Evolutionary conservation across 2,888 invertebrate genomes (phyloP).

Genomic region (Bembecia ichneumoniformis): DNA sequence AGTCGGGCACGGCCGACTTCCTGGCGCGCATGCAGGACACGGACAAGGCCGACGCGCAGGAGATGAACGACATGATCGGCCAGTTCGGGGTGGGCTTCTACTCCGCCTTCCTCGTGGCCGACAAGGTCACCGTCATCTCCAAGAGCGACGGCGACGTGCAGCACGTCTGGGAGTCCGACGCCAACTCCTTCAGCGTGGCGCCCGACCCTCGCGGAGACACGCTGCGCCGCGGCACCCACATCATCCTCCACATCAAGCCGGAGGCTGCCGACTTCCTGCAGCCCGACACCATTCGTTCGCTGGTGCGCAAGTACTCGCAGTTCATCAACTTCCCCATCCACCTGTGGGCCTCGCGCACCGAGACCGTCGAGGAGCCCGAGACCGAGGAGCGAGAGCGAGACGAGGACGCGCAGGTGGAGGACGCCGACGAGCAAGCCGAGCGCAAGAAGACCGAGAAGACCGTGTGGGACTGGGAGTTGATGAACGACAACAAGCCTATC

Average conservation of each 20-base stretch:
- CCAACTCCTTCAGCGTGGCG: constrained; percentile 87
- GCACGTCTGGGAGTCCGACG: constrained; percentile 99
- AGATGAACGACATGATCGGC: constrained; percentile 97
- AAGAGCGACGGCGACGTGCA: constrained; percentile 96
- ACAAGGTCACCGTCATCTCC: constrained; percentile 94
- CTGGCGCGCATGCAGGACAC: constrained; percentile 89
- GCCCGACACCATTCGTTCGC: constrained; percentile 87
- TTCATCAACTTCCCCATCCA: constrained; percentile 99
- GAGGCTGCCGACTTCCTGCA: constrained; percentile 98
- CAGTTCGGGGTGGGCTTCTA: constrained; percentile 99
- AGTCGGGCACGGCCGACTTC: constrained; percentile 97
- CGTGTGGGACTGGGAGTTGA: constrained; percentile 97
- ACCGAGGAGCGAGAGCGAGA: constrained; percentile 7
- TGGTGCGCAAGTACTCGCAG: constrained; percentile 98
- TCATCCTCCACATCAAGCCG: constrained; percentile 93
- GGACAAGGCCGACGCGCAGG: constrained; percentile 61
- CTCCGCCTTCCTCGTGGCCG: constrained; percentile 97
- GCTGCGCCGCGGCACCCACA: constrained; percentile 89
- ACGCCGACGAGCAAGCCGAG: constrained; percentile 76
- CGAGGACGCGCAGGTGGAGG: constrained; percentile 54
- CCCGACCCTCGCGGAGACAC: constrained; percentile 96
- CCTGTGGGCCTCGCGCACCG: constrained; percentile 87
- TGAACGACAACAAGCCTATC: constrained; percentile 98
- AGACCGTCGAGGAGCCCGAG: constrained; percentile 80
- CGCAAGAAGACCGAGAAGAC: constrained; percentile 95